Evolutionary conservation across 2,113 vertebrate species (phyloP).

Genomic region (Phrynocephalus versicolor): DNA sequence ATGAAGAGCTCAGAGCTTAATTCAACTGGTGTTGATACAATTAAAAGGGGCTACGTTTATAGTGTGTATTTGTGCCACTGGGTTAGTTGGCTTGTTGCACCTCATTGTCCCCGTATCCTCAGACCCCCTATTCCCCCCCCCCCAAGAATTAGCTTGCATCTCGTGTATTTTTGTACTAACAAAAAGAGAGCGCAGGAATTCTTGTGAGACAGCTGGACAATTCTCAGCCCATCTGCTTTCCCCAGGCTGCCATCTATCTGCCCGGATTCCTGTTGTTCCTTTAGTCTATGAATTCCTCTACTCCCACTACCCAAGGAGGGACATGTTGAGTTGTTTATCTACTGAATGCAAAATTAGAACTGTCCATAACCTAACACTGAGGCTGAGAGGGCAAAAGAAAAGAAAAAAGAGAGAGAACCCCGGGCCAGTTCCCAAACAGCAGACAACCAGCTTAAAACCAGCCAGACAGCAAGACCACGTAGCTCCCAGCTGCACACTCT

Average conservation of each 20-base stretch:
- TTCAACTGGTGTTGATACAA: background rate
- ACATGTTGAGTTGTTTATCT: background rate
- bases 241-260: too few species aligned
- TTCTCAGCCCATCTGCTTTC: background rate
- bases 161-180: background rate
- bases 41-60: background rate
- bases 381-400: background rate
- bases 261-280: background rate
- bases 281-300: background rate
- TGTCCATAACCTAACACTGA: background rate
- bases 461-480: background rate
- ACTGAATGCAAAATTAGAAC: background rate
- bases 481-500: background rate
- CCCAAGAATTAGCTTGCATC: background rate
- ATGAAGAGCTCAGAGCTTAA: background rate
- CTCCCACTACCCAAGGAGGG: background rate
- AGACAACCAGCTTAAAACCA: background rate
- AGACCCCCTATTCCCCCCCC: too few species aligned
- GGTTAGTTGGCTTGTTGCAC: background rate
- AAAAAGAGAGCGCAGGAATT: background rate
- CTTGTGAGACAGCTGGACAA: background rate
- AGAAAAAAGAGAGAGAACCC: background rate
- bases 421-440: background rate
- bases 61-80: too few species aligned
- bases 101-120: background rate